phyloP scores from a whole-genome alignment of 2,888 invertebrate species.

The Fabriciana adippe region DNA sequence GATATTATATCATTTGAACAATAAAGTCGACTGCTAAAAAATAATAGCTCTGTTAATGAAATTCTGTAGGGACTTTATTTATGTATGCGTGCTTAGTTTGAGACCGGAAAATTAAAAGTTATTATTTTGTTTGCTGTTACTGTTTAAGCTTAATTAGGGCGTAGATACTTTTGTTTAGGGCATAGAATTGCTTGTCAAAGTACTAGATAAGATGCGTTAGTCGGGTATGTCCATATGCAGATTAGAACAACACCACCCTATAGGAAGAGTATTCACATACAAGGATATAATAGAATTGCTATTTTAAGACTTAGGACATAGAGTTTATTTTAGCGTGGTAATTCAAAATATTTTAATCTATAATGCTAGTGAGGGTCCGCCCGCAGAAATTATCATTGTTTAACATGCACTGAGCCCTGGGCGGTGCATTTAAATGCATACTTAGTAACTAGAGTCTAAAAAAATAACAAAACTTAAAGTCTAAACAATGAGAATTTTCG shows the following conservation, averaged over 20 bases:
- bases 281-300: neutral
- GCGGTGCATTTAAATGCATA: slow-evolving; percentile 37
- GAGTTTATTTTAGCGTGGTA: slow-evolving; percentile 26
- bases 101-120: slow-evolving; percentile 41
- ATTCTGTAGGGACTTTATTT: slow-evolving; percentile 46
- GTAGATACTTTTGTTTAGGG: slow-evolving; percentile 40
- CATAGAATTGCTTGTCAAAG: slow-evolving; percentile 42
- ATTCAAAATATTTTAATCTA: slow-evolving; percentile 1
- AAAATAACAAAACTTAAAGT: slow-evolving; percentile 9
- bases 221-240: slow-evolving; percentile 66
- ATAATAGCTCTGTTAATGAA: slow-evolving; percentile 42
- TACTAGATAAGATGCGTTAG: slow-evolving; percentile 41
- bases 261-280: slow-evolving; percentile 29
- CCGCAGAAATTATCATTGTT: slow-evolving; percentile 69
- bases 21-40: slow-evolving; percentile 41
- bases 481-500: slow-evolving; percentile 6
- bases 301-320: slow-evolving; percentile 20
- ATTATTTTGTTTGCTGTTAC: slow-evolving; percentile 41
- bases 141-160: slow-evolving; percentile 44
- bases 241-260: slow-evolving; percentile 70
- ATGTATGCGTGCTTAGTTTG: slow-evolving; percentile 39
- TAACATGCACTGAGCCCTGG: slow-evolving; percentile 47
- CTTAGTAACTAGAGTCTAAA: slow-evolving; percentile 21
- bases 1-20: slow-evolving; percentile 41
- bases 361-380: slow-evolving; percentile 34